phyloP scores from a whole-genome alignment of 2,888 invertebrate genomes.

The Belgica antarctica region DNA sequence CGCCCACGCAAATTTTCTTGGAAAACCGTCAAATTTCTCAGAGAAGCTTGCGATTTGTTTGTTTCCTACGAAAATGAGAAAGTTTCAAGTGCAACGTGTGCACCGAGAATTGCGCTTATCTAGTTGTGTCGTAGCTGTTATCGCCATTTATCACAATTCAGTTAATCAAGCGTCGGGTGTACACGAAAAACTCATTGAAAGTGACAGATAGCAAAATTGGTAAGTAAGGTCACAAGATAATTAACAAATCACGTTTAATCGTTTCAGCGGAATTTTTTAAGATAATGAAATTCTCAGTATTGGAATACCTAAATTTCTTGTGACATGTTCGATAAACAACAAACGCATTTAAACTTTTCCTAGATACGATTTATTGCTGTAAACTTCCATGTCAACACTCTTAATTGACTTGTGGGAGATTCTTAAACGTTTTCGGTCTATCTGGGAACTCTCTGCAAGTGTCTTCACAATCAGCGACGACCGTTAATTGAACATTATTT shows the following conservation, averaged over 20 bases:
- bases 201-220: too few species aligned
- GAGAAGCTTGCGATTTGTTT: neutral
- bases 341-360: too few species aligned
- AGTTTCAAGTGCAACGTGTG: neutral
- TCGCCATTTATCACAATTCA: slow-evolving; percentile 26
- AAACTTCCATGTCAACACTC: neutral
- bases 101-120: slow-evolving; percentile 11
- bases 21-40: neutral
- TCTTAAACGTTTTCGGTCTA: neutral
- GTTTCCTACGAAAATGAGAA: too few species aligned
- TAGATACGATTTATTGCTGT: slow-evolving; percentile 1
- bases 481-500: neutral
- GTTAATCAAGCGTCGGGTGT: slow-evolving; percentile 18
- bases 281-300: too few species aligned
- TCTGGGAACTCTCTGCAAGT: neutral
- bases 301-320: too few species aligned
- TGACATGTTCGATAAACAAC: too few species aligned
- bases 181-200: neutral
- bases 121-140: neutral
- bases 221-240: too few species aligned
- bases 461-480: neutral
- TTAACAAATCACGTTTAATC: too few species aligned
- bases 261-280: neutral
- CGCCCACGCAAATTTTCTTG: neutral
- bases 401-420: slow-evolving; percentile 2